Evolutionary conservation across 2,888 invertebrate species (phyloP).

Genomic region (Diplazon laetatorius): DNA sequence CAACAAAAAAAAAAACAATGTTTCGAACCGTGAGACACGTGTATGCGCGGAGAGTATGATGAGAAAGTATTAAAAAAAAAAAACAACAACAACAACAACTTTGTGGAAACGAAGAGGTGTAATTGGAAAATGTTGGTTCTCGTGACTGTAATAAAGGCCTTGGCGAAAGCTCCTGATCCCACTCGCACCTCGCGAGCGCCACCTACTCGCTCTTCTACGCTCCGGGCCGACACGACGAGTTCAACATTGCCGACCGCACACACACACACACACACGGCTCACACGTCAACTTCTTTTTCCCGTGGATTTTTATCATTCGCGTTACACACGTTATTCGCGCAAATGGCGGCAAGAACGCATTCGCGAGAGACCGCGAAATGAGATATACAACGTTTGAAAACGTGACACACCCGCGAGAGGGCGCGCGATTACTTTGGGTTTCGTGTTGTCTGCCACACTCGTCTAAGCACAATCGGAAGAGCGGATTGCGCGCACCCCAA

Average conservation of each 20-base stretch:
- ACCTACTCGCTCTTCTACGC: constrained; percentile 19
- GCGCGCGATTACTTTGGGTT: no score
- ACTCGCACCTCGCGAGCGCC: neutral
- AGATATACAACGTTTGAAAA: constrained; percentile 55
- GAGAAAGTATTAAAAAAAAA: no score
- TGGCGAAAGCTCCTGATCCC: constrained; percentile 58
- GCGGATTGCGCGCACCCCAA: no score
- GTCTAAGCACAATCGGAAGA: constrained; percentile 26
- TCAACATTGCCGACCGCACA: neutral
- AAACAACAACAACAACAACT: no score
- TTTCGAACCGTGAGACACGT: neutral
- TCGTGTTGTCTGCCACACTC: no score
- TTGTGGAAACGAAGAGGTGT: constrained; percentile 44
- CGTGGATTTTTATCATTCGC: neutral
- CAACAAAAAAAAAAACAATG: no score
- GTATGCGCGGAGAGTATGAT: constrained; percentile 13
- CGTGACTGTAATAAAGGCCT: constrained; percentile 61
- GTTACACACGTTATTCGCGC: no score
- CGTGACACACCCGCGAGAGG: constrained; percentile 51
- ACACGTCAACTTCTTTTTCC: no score
- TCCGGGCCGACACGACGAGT: neutral
- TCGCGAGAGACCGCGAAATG: constrained; percentile 34
- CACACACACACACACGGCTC: neutral
- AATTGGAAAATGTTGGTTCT: constrained; percentile 61
- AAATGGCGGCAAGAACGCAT: no score